A percentile compares a stretch with the other conserved stretches of the same genome.
Evolutionary conservation across 1,140 invertebrate genomes (phyloP).

Genomic region (Phymorhynchus buccinoides): DNA sequence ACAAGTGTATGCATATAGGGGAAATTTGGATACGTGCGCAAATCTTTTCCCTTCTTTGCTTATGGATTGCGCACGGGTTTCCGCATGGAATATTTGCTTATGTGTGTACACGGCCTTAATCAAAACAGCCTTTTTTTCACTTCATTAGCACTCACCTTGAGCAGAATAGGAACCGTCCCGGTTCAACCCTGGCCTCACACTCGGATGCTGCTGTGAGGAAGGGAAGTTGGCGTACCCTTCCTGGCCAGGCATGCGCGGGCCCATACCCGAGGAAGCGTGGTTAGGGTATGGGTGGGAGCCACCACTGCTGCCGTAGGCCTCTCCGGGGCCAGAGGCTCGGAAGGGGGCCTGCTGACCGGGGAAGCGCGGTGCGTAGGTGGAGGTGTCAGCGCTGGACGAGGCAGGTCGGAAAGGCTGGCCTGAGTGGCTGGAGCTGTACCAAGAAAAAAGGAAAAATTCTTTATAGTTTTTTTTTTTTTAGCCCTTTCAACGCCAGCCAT

Average conservation of each 20-base stretch:
- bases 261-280: constrained; percentile 42
- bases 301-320: constrained; percentile 42
- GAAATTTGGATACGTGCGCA: too few relatives aligned
- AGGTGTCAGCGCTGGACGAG: constrained; percentile 25
- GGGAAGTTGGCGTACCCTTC: constrained; percentile 54
- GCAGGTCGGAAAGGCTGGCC: constrained; percentile 29
- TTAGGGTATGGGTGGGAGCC: constrained; percentile 46
- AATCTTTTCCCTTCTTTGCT: too few relatives aligned
- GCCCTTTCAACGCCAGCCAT: too few relatives aligned
- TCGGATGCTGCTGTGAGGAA: constrained; percentile 34
- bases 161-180: constrained; percentile 40
- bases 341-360: constrained; percentile 30
- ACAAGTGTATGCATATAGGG: too few relatives aligned
- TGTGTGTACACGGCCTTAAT: too few relatives aligned
- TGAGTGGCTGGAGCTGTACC: constrained; percentile 42
- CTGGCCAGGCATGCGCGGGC: constrained; percentile 53
- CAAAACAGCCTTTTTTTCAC: too few relatives aligned
- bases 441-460: not conserved
- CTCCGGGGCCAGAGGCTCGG: constrained; percentile 43
- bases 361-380: constrained; percentile 33
- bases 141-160: not conserved
- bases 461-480: too few relatives aligned
- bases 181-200: constrained; percentile 41
- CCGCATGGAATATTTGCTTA: too few relatives aligned
- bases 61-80: too few relatives aligned